Evolutionary conservation across 2,797 vertebrate species (phyloP).

Genomic region (Rhinogobio ventralis): DNA sequence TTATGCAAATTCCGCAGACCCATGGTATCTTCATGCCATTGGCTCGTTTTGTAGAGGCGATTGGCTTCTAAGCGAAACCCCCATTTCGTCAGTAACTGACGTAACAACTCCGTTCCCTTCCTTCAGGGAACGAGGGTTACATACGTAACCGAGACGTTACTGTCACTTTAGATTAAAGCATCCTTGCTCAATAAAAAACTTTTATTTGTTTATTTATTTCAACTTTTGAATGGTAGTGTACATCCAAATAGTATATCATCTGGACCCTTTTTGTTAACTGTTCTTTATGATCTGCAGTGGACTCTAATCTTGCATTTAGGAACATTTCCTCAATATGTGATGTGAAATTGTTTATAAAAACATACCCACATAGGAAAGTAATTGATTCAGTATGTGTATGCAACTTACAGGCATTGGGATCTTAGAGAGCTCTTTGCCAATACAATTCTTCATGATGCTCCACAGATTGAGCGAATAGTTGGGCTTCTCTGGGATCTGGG

Average conservation of each 20-base stretch:
- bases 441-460: constrained; percentile 99
- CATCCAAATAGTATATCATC: not conserved
- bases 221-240: not conserved
- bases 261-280: not conserved
- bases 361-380: not conserved
- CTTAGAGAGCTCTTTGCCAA: constrained; percentile 97
- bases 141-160: too few species aligned
- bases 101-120: too few species aligned
- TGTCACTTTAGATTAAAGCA: not conserved
- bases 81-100: too few species aligned
- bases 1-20: too few species aligned
- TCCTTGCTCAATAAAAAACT: not conserved
- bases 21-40: too few species aligned
- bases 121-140: too few species aligned
- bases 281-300: not conserved
- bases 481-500: constrained; percentile 92
- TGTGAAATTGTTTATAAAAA: not conserved
- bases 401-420: constrained; percentile 95
- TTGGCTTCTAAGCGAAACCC: too few species aligned
- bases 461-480: constrained; percentile 98
- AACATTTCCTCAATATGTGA: not conserved
- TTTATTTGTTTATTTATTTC: not conserved
- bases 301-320: not conserved
- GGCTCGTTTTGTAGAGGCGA: too few species aligned
- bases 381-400: not conserved